Base-by-base conservation (phyloP, 2,888 invertebrate genomes). In the Itoplectis maculator region DNA sequence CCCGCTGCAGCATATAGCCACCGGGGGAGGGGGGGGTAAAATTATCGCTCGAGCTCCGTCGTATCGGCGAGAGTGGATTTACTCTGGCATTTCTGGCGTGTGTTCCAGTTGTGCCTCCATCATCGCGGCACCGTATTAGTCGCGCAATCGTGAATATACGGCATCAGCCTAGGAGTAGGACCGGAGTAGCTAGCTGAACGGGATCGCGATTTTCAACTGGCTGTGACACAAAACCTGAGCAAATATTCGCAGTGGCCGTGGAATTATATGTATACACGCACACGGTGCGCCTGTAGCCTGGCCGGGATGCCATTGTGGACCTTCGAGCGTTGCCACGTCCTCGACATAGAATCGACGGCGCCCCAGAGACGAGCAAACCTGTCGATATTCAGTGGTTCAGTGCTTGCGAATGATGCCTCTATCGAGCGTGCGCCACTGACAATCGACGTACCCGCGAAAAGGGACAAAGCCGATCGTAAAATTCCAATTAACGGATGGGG, bases 381-480 rank as follows among this genome's bases (percentile, higher is more conserved):
- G 47, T 72, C 72, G 40, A 23, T 56, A 63, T 56, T 42, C 23
- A 45, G 54, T 56, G 69, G 51, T 76, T 59, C 56, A 49, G 18
- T 75, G 70, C 66, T 63, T 49, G 70, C 65, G 70, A 81, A 85
- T 86, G 86, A 86, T 84, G 85, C 84, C 81, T 87, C 86, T 86
- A 89, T 88, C 87, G 82, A 69, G 65, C 76, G 72, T 18, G 65
- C 56, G 65, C 65, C 56, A 59, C 85, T 83, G 86, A 87, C 87
- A 85, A 88, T 86, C 85, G 82, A 65, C 40, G 61, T 75, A 72
- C 81, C 81, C 81, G 73, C 70, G 70, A 75, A 75, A 80, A 79
- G 82, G 83, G 80, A 86, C 87, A 85, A 86, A 88, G 87, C 87
- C 76, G 79, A 73, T 87, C 84, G 86, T 89, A 85, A 89, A 89